Base-by-base conservation (phyloP, 2,888 invertebrate genomes). In the Drosophila aldrichi region DNA sequence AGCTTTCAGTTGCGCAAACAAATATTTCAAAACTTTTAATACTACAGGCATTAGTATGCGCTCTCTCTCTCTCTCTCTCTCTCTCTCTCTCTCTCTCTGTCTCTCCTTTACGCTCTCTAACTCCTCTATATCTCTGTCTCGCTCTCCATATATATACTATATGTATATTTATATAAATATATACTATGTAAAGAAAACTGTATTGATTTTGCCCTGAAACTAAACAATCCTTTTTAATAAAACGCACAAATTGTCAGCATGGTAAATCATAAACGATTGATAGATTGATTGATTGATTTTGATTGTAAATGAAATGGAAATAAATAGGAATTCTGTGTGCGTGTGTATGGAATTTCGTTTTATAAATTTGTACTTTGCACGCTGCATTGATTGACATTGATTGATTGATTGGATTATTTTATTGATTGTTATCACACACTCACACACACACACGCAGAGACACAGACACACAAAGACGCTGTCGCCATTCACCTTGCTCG, bases 261-360 rank as follows among this genome's bases (percentile, higher is more conserved):
- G 87, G 86, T 88, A 88, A 88, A 81, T 84, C 77, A 79, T 81
- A 63, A 64, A 60, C 84, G 65, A 84, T 82, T 84, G 76, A 79
- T 78, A 68, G 63, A 71, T 74, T 69, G 61, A 74, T 70, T 59
- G 51, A 51, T 18, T 48, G 29, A 12, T 49, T 65, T 59, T 44
- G 43, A 59, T 60, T 76, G 60, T 72, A 44, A 54, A 49, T 36
- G 16, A 20, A 36, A 44, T 25, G 34, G 4, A n/a, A 57, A 60
- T 51, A 60, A 46, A 54, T 51, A 48, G 41, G 52, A 41, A 56
- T 44, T 51, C 38, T 72, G 44, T 64, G 29, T 66, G 38, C 40
- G 63, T 61, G 64, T 48, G 34, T 54, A 44, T 60, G 36, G 48
- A 56, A 48, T 52, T 41, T 67, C 32, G 61, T 44, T 40, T 40